Base-by-base conservation (phyloP, 2,888 invertebrate species). In the Lottia scabra region DNA sequence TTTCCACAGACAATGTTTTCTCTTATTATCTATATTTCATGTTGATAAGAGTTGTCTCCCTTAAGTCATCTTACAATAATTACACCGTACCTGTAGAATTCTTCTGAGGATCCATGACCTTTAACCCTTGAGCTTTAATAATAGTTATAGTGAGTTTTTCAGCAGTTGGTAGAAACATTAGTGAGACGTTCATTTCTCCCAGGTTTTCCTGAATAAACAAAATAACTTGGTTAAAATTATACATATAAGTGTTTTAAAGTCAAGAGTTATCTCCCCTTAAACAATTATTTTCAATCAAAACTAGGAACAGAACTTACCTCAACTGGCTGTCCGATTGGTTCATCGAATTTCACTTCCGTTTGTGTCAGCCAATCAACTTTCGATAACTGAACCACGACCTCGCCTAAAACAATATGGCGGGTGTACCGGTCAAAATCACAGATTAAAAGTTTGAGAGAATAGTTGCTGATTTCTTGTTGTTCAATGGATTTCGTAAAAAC, bases 361-460 rank as follows among this genome's bases (percentile, higher is more conserved):
- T 73, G 66, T 16, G 72, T 72, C 75, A 63, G 67, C 76, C 48
- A 75, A 26, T 83, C 76, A 16, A 80, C 48, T 65, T 77, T 82
- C 44, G 74, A 77, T 56, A 84, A 48, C 5, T 70, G 67, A 44
- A 80, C 73, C 19, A 77, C 75, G 26, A 78, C 76, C 76, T 85
- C 81, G 65, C 84, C 86, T 23, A 83, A 72, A 16, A 83, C 79
- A 27, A 84, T 78, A 72, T 84, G 84, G 13, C 86, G 77, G 38
- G 84, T 83, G 71, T 81, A 81, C 62, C 81, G 82, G 71, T 86
- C 84, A 72, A 85, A 81, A 71, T 85, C 86, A 72, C 83, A 84
- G 62, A 86, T 78, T 62, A 84, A 80, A 19, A 84, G 70, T 19
- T 77, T 81, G 16, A 85, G 63, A 2, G 80, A 81, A 67, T 80